Evolutionary conservation across 2,888 invertebrate genomes (phyloP).

Genomic region (Andrena haemorrhoa): DNA sequence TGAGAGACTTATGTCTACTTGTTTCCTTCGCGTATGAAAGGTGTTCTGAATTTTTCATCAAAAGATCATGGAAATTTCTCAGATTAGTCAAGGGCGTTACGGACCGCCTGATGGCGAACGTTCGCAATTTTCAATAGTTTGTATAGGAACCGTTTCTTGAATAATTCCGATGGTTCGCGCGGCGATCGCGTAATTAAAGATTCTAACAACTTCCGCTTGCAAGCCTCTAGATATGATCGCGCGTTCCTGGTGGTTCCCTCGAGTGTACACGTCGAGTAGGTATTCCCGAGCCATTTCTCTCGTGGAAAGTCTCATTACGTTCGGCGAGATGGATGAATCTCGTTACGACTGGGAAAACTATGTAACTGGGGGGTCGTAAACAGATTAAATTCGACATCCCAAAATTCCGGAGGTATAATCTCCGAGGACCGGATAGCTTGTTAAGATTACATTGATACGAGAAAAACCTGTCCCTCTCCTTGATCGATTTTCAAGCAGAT

Average conservation of each 20-base stretch:
- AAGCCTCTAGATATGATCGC: slow-evolving; percentile 36
- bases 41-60: no score
- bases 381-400: slow-evolving; percentile 62
- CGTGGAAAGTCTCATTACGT: slow-evolving; percentile 63
- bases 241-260: slow-evolving; percentile 50
- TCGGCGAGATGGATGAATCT: slow-evolving; percentile 61
- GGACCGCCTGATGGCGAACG: not conserved
- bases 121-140: not conserved
- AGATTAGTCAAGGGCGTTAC: no score
- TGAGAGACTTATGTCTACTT: no score
- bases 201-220: slow-evolving; percentile 25
- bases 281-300: slow-evolving; percentile 62
- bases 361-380: slow-evolving; percentile 38
- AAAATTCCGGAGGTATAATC: slow-evolving; percentile 43
- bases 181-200: slow-evolving; percentile 49
- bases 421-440: slow-evolving; percentile 6
- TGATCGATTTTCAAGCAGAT: no score
- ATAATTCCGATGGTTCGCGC: slow-evolving; percentile 18
- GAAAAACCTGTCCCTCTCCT: not conserved
- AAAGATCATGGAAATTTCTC: no score
- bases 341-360: slow-evolving; percentile 54
- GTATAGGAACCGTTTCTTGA: not conserved
- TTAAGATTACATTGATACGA: not conserved
- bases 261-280: slow-evolving; percentile 52
- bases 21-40: not conserved